Base-by-base conservation (phyloP, 2,888 invertebrate species). In the Nephrotoma guestfalica region DNA sequence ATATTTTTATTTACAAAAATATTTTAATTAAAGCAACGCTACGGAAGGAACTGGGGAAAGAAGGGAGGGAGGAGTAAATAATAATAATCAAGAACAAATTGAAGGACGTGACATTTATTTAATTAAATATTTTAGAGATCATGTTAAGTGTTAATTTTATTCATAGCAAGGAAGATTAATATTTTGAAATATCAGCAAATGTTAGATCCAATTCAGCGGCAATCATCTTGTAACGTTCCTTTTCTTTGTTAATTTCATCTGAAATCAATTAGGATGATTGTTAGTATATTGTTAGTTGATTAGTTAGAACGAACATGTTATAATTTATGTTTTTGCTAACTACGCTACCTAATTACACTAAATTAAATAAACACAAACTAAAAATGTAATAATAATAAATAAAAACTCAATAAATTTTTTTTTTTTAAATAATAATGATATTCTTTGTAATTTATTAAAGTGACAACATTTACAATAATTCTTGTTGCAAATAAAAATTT, bases 171-270 rank as follows among this genome's bases (percentile, higher is more conserved):
- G 2, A n/a, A 41, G 15, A 41, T 86, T 86, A 86, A 83, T 86
- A 86, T 45, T 51, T 51, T 13, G 86, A 96, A 90, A 98, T 94
- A 92, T 99, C 98, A 89, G 98, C 97, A 92, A 98, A 98, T 88
- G 98, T 98, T 92, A 96, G 95, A 93, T 98, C 98, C 94, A 99
- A 95, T 93, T 99, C 98, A 92, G 98, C 98, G 90, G 98, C 98
- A 92, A 99, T 98, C 89, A 96, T 95, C 94, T 99, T 99, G 95
- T 97, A 99, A 93, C 97, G 97, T 94, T 97, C 97, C 93, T 98
- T 98, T 91, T 97, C 97, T 92, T 95, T 95, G 89, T 96, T 93
- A 90, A 97, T 94, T 91, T 97, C 97, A 93, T 97, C 97, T 97
- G 94, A 89, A 93, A 93, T 90, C 90, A 87, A 88, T 84, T 88